phyloP scores from a whole-genome alignment of 2,888 invertebrate species.

The Eupithecia vulgata region DNA sequence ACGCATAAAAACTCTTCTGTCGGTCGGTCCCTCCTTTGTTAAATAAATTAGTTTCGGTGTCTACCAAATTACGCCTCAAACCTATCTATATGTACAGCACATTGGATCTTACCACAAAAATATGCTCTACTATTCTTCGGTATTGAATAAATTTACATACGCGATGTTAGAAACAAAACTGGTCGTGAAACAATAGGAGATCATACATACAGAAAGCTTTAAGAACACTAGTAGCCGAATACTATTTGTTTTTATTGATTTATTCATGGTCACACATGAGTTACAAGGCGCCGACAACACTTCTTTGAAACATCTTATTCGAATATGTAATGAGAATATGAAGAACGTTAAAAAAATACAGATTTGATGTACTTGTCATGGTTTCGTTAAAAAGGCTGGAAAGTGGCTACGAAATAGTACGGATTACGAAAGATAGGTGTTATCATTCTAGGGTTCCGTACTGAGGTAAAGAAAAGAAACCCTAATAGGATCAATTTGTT shows the following conservation, averaged over 20 bases:
- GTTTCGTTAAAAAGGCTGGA: slow-evolving; percentile 53
- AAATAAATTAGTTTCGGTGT: slow-evolving; percentile 85
- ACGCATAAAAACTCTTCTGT: slow-evolving; percentile 80
- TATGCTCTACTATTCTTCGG: slow-evolving; percentile 80
- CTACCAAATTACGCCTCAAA: slow-evolving; percentile 84
- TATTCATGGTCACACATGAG: slow-evolving; percentile 79
- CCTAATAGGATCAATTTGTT: too few species aligned
- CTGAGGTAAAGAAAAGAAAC: too few species aligned
- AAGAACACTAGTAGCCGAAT: slow-evolving; percentile 81
- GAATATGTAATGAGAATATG: slow-evolving; percentile 78
- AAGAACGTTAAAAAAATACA: slow-evolving; percentile 70
- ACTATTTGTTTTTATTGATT: slow-evolving; percentile 84
- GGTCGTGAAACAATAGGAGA: slow-evolving; percentile 75
- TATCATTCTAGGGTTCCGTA: neutral
- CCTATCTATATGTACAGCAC: slow-evolving; percentile 79
- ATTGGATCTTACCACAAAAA: slow-evolving; percentile 75
- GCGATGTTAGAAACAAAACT: slow-evolving; percentile 72
- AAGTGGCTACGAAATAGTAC: slow-evolving; percentile 59
- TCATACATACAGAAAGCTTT: slow-evolving; percentile 75
- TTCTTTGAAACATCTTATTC: slow-evolving; percentile 73
- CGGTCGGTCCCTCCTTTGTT: slow-evolving; percentile 82
- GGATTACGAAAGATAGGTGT: neutral
- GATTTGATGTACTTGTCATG: slow-evolving; percentile 61
- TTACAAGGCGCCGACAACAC: slow-evolving; percentile 79
- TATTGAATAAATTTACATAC: slow-evolving; percentile 79